A percentile compares a stretch with the other conserved stretches of the same genome.
Conservation (phyloP, 2,888 invertebrate species). For the Teleogryllus oceanicus region DNA sequence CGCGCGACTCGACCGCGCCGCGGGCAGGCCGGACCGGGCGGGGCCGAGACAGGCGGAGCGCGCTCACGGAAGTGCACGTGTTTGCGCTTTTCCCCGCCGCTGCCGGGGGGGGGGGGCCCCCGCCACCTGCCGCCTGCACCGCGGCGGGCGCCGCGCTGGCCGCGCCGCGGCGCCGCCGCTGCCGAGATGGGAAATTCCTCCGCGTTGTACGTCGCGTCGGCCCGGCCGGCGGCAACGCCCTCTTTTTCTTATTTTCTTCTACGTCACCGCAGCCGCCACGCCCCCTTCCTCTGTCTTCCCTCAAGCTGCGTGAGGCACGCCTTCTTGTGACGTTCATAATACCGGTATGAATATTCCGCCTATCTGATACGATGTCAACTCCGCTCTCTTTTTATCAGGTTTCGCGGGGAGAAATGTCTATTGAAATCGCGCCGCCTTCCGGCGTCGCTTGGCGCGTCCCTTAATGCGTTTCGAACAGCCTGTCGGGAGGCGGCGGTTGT, state of each 20-base stretch:
- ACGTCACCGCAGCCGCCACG: neutral
- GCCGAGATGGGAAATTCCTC: no score
- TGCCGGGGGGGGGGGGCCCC: no score
- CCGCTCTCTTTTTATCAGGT: neutral
- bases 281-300: neutral
- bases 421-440: neutral
- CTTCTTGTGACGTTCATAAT: neutral
- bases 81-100: neutral
- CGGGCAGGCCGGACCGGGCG: neutral
- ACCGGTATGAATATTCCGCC: neutral
- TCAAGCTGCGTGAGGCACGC: neutral
- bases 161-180: no score
- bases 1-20: neutral
- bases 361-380: neutral
- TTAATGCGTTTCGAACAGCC: constrained; percentile 7
- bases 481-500: neutral
- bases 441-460: neutral
- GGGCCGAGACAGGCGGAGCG: neutral
- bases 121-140: no score
- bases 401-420: constrained; percentile 3
- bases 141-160: no score
- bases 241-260: neutral
- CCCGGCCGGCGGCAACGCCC: neutral
- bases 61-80: neutral
- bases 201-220: no score